These are phyloP conservation scores for Etia nguti DNA, from an alignment of 2,113 vertebrate genomes.

Conservation along the genomic window DNA sequence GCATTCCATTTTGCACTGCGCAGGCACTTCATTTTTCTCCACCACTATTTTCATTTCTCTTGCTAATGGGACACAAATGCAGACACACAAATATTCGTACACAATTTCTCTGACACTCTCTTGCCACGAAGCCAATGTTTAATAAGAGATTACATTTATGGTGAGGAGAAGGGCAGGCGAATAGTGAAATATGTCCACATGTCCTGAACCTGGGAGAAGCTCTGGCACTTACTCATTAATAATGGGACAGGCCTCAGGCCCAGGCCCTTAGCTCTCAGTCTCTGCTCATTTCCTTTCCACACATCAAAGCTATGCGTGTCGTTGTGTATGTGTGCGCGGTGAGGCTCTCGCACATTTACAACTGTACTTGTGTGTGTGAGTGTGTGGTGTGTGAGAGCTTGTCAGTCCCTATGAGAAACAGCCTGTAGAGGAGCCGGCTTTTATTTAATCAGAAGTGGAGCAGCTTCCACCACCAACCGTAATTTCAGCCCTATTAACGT, in stretches of 20 bases:
- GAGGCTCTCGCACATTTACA: not conserved
- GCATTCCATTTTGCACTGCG: slow-evolving; percentile 30
- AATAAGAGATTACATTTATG: slow-evolving; percentile 66
- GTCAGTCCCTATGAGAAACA: slow-evolving; percentile 50
- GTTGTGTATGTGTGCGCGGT: not conserved
- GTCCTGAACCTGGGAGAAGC: slow-evolving; percentile 46
- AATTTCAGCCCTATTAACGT: slow-evolving; percentile 60
- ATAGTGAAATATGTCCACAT: slow-evolving; percentile 56
- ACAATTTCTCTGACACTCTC: slow-evolving; percentile 12
- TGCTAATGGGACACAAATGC: not conserved
- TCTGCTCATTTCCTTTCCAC: slow-evolving; percentile 61
- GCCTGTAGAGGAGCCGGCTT: slow-evolving; percentile 49
- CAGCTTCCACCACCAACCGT: slow-evolving; percentile 50
- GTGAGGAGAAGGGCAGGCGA: slow-evolving; percentile 36
- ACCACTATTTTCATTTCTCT: slow-evolving; percentile 26
- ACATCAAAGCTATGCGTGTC: slow-evolving; percentile 41
- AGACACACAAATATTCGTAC: slow-evolving; percentile 15
- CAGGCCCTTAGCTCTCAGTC: slow-evolving; percentile 51
- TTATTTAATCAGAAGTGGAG: slow-evolving; percentile 62
- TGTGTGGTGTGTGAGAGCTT: not conserved
- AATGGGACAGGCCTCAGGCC: slow-evolving; percentile 61
- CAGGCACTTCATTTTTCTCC: slow-evolving; percentile 42
- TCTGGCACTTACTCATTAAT: slow-evolving; percentile 61
- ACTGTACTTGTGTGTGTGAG: not conserved
- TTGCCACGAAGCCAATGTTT: slow-evolving; percentile 33